Evolutionary conservation across 2,797 vertebrate genomes (phyloP), one percentile per base, ranked within the genome.

Genomic region (Xenops minutus): DNA sequence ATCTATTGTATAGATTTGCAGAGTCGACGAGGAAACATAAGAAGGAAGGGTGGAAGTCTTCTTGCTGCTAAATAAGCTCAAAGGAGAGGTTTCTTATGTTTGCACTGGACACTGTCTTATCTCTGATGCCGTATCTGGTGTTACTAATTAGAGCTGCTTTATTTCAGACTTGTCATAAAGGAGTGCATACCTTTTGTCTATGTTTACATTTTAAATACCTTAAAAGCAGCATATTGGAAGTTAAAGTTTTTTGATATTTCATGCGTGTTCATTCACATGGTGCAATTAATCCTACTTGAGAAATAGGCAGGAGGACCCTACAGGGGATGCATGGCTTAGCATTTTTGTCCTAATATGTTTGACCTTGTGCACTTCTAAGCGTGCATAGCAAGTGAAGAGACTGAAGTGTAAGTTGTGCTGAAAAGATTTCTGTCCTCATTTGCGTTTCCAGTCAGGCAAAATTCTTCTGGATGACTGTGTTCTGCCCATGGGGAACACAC

Each of bases 131-230:
- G 5, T 78, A 83, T 95, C 85, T 97, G 81, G 6, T 92, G 83
- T 94, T 95, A 72, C 89, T 97, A 91, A 96, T 96, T 92, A 94
- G 74, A 80, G 15, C 91, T 97, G 95, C 43, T 97, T 96, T 97
- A 68, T 93, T 95, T 97, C 95, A 95, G 29, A 18, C 67, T 82
- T 94, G 67, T 95, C 96, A 82, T 85, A 92, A 89, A 91, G 87
- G 39, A 93, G 18, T 95, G 51, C 69, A 79, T 91, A 88, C 86
- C 52, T 97, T 92, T 97, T 96, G 80, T 91, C 66, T 88, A 13
- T 37, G 9, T 95, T 97, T 97, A 88, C 63, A 52, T 93, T 95
- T 89, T 76, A 92, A 97, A 91, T 95, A 89, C 58, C 76, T 93
- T 89, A 59, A 88, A 92, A 90, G 58, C 22, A 37, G 34, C 10